phyloP scores from a whole-genome alignment of 2,888 invertebrate species.

The Apodemia zela region DNA sequence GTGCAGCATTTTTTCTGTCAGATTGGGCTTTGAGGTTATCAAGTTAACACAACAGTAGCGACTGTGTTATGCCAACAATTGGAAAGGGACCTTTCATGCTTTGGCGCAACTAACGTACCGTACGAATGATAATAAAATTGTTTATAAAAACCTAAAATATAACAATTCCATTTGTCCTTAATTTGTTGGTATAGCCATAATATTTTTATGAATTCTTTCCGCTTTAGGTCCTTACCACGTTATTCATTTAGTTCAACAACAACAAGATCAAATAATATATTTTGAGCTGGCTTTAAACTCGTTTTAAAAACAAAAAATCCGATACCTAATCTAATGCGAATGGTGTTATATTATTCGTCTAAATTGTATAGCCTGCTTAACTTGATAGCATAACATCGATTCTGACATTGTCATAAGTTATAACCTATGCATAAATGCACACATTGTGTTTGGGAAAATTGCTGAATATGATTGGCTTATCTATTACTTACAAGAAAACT shows the following conservation, averaged over 20 bases:
- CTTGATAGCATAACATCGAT: not conserved
- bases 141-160: not conserved
- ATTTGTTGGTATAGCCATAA: no score
- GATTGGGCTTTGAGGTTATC: conserved; percentile 7
- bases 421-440: conserved; percentile 1
- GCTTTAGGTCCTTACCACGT: no score
- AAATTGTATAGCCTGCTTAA: not conserved
- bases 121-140: conserved; percentile 12
- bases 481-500: no score
- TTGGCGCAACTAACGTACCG: conserved; percentile 21
- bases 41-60: not conserved
- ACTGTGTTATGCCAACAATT: conserved; percentile 17
- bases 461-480: no score
- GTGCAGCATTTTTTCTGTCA: not conserved
- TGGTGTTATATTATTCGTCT: not conserved
- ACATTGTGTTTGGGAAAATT: no score
- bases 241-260: no score
- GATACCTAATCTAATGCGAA: not conserved
- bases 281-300: not conserved
- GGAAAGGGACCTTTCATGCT: conserved; percentile 18
- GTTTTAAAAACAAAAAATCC: not conserved
- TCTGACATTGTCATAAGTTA: not conserved
- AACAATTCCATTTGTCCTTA: not conserved
- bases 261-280: no score
- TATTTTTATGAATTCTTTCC: no score